Base-by-base conservation (phyloP, 1,140 invertebrate genomes). In the Dendrolimus kikuchii region DNA sequence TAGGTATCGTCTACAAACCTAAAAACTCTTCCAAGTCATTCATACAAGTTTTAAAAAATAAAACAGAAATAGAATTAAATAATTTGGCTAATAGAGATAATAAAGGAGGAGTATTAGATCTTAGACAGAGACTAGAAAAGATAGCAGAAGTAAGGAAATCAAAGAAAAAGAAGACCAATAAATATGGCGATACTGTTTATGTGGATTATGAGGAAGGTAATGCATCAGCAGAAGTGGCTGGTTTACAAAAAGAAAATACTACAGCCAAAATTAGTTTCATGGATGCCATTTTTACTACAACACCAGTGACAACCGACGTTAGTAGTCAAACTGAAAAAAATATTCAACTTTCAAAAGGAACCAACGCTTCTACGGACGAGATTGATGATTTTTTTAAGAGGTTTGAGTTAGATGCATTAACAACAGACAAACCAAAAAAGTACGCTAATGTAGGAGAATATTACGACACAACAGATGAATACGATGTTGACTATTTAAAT, bases 1-100 rank as follows among this genome's bases (percentile, higher is more conserved):
- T 84, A 51, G 82, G 82, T 44, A 86, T 86, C 5, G 82, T 86
- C n/a, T 84, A 82, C 56, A 86, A 86, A 68, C 76, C 79, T 8
- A 83, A 83, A 54, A 82, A 82, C 51, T 77, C 81, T 54, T 78
- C 81, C 5, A 86, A 82, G 53, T 73, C 79, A 52, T 84, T 84
- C 49, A 84, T 77, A 62, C 68, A 84, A 71, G 81, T 86, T 41
- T 68, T 84, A 48, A 84, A 80, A 60, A 82, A 82, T 46, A 86
- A 82, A 69, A 86, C 82, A 42, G 80, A 85, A 61, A 65, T 71
- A 8, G 70, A 73, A 67, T 72, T 74, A 56, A 79, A 64, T 53
- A 77, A 63, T 61, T 53, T 70, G 10, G 46, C 59, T 36, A 74
- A 75, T 38, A 80, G 55, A 53, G 63, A 79, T 41, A 74, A 60